phyloP scores from a whole-genome alignment of 1,140 invertebrate species.

The Danaus plexippus region DNA sequence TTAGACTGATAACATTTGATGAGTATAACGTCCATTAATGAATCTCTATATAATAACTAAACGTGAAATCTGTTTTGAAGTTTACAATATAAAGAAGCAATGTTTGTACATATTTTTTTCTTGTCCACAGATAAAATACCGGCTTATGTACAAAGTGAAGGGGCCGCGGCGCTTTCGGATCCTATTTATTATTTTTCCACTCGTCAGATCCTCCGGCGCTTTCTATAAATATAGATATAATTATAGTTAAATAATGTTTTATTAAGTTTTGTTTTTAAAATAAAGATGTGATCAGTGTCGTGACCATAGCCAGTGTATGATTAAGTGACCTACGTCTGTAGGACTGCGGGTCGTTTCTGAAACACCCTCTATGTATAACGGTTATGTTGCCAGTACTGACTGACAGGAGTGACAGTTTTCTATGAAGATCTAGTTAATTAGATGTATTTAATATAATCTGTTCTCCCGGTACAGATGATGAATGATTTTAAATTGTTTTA shows the following conservation, averaged over 20 bases:
- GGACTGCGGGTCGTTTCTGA: slow-evolving; percentile 33
- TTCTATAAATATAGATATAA: slow-evolving; percentile 63
- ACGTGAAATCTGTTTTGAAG: no score
- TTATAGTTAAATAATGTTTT: slow-evolving; percentile 50
- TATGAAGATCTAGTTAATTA: no score
- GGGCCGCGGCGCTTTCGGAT: slow-evolving; percentile 36
- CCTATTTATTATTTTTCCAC: slow-evolving; percentile 65
- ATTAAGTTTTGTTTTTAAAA: slow-evolving; percentile 53
- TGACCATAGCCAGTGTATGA: slow-evolving; percentile 37
- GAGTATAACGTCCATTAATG: no score
- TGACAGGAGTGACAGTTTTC: no score
- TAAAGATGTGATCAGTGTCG: slow-evolving; percentile 50
- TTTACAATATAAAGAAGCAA: no score
- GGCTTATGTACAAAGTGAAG: slow-evolving; percentile 61
- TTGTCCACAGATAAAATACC: slow-evolving; percentile 41
- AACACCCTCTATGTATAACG: slow-evolving; percentile 27
- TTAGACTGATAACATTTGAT: no score
- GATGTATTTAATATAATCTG: no score
- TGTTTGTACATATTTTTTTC: slow-evolving; percentile 11
- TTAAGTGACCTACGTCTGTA: slow-evolving; percentile 46
- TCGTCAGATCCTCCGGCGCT: slow-evolving; percentile 57
- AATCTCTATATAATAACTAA: no score
- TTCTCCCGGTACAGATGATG: no score
- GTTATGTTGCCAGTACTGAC: no score
- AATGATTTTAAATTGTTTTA: no score